Evolutionary conservation across 1,140 invertebrate genomes (phyloP).

Genomic region (Asbolus verrucosus): DNA sequence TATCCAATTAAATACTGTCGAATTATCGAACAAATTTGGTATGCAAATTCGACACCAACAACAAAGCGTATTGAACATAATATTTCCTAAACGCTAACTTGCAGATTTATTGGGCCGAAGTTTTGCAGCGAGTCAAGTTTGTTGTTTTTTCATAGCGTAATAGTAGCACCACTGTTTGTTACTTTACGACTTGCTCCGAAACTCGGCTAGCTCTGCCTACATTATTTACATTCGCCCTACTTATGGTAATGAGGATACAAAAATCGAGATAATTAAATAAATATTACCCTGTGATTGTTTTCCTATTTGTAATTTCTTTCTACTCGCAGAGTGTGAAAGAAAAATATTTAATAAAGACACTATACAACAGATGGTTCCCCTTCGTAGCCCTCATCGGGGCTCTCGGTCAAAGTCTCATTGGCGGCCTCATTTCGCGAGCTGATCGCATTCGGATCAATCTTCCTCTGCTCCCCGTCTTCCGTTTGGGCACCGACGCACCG

Average conservation of each 20-base stretch:
- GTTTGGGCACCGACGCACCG: constrained; percentile 70
- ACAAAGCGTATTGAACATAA: no score
- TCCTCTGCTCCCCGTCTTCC: constrained; percentile 59
- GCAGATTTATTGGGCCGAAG: no score
- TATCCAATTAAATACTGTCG: no score
- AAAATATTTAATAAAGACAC: constrained; percentile 14
- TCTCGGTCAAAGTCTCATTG: constrained; percentile 77
- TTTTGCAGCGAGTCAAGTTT: no score
- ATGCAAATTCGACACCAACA: no score
- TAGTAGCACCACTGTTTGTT: no score
- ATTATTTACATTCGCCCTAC: neutral
- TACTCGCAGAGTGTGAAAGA: neutral
- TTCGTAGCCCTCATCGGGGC: constrained; percentile 89
- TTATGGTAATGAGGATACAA: neutral
- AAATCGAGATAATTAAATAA: neutral
- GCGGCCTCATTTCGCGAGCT: constrained; percentile 38
- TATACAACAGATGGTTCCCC: constrained; percentile 69
- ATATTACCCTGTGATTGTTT: constrained; percentile 21
- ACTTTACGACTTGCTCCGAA: no score
- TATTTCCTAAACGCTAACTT: no score
- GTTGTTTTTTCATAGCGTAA: no score
- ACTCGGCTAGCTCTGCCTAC: neutral
- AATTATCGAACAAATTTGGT: no score
- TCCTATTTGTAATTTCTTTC: neutral
- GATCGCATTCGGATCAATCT: constrained; percentile 61